Evolutionary conservation across 1,140 invertebrate species (phyloP).

Genomic region (Ptiloglossa arizonensis): DNA sequence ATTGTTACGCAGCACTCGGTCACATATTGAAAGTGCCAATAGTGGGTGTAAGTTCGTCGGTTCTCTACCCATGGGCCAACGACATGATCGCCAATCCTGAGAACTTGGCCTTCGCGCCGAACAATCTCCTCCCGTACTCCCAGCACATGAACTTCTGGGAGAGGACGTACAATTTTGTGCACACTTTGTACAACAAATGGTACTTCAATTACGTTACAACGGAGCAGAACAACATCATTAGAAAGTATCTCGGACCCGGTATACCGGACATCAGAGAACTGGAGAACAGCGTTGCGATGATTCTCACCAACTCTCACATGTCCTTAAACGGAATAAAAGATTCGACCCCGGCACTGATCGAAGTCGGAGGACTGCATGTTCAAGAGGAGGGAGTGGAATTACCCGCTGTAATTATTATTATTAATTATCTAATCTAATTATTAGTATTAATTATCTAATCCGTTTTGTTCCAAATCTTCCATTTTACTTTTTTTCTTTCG

Average conservation of each 20-base stretch:
- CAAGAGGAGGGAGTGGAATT: conserved; percentile 66
- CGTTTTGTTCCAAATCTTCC: no score
- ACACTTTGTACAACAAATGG: conserved; percentile 47
- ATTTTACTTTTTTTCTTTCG: no score
- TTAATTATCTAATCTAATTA: no score
- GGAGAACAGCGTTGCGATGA: conserved; percentile 80
- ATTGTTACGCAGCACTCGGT: conserved; percentile 82
- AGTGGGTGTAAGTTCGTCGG: conserved; percentile 83
- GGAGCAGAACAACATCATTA: conserved; percentile 69
- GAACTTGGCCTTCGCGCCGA: conserved; percentile 84
- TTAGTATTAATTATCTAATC: no score
- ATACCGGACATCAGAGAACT: conserved; percentile 76
- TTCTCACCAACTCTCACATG: conserved; percentile 84
- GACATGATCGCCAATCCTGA: conserved; percentile 85
- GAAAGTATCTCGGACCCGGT: conserved; percentile 76
- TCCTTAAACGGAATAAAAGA: conserved; percentile 80
- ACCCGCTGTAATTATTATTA: conserved; percentile 52
- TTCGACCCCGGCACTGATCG: conserved; percentile 80
- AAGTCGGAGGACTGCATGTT: conserved; percentile 85
- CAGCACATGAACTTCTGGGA: conserved; percentile 84
- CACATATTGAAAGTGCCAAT: conserved; percentile 83
- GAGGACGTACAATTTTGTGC: conserved; percentile 81
- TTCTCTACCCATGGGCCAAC: conserved; percentile 85
- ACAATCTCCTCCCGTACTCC: conserved; percentile 82
- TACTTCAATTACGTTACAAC: conserved; percentile 60